Evolutionary conservation across 2,797 vertebrate genomes (phyloP), one percentile per base, ranked within the genome.

Genomic region (Threskiornis aethiopicus): DNA sequence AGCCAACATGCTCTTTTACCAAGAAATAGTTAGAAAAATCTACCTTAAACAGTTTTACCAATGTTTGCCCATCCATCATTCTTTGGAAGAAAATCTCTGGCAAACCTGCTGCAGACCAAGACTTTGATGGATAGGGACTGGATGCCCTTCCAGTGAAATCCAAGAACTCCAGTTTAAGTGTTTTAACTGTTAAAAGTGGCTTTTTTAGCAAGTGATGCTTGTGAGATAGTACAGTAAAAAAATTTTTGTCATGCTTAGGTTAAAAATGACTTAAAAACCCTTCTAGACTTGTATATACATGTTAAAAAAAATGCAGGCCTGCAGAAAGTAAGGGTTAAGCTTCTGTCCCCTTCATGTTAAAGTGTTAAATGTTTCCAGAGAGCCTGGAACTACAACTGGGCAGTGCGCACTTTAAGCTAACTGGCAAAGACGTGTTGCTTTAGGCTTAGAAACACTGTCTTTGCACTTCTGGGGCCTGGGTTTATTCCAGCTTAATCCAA

Each of bases 371-470:
- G 35, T 69, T 94, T 96, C 92, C 93, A 95, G 89, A 90, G 84
- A 52, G 87, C 46, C 87, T 96, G 94, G 79, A 95, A 88, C 84
- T 88, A 31, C 80, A 69, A 39, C 72, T 82, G 93, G 92, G 96
- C 95, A 96, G 84, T 17, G 58, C 82, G 92, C 22, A n/a, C 93
- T 89, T 81, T 10, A 19, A 82, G 82, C 72, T 84, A 55, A 93
- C 95, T 97, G 96, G 95, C 97, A 97, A 77, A 55, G 69, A 66
- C 90, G 76, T 96, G 93, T 97, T 97, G 87, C 93, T 97, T 95
- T 97, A 96, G 94, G 96, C 95, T 96, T 88, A 41, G 57, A 88
- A 96, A 91, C 5, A 0, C 65, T 66, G 75, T 41, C 77, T 94
- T 91, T 85, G 88, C 92, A 92, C 94, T 95, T 90, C 82, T 94